Conservation (phyloP, 2,797 vertebrate genomes). For the Synaphobranchus kaupii region DNA sequence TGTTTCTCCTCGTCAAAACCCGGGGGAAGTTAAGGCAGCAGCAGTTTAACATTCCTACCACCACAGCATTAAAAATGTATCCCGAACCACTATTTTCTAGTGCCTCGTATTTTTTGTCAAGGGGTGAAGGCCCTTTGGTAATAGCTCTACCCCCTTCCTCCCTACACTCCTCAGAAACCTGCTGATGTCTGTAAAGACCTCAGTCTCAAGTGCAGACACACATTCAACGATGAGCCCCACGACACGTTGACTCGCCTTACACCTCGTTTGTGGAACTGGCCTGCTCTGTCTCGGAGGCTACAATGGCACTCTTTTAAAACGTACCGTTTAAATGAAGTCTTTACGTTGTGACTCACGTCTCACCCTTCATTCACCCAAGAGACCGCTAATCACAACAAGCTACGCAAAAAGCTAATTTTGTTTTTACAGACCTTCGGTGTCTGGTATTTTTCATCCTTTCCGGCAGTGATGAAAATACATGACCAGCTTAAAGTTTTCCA, state of each 20-base stretch:
- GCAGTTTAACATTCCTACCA: not conserved
- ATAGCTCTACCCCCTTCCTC: not conserved
- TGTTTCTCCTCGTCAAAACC: not conserved
- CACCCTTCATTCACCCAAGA: not conserved
- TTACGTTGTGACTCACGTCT: not conserved
- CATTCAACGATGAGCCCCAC: not conserved
- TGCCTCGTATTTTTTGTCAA: not conserved
- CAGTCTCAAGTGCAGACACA: not conserved
- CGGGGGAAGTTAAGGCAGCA: not conserved
- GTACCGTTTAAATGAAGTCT: not conserved
- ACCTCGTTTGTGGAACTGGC: not conserved
- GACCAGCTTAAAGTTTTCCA: not conserved
- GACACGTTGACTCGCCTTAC: not conserved
- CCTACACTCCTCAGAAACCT: not conserved
- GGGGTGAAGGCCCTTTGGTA: not conserved
- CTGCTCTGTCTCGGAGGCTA: not conserved
- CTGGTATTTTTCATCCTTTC: not conserved
- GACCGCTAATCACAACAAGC: not conserved
- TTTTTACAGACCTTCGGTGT: slow-evolving; percentile 4
- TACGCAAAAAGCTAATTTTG: not conserved
- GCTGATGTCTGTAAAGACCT: not conserved
- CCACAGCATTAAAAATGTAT: not conserved
- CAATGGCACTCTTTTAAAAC: not conserved
- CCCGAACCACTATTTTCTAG: not conserved
- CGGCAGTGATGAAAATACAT: not conserved